A percentile compares a stretch with the other conserved stretches of the same genome.
Conservation (phyloP, 2,888 invertebrate species). For the Lissonota sp. region DNA sequence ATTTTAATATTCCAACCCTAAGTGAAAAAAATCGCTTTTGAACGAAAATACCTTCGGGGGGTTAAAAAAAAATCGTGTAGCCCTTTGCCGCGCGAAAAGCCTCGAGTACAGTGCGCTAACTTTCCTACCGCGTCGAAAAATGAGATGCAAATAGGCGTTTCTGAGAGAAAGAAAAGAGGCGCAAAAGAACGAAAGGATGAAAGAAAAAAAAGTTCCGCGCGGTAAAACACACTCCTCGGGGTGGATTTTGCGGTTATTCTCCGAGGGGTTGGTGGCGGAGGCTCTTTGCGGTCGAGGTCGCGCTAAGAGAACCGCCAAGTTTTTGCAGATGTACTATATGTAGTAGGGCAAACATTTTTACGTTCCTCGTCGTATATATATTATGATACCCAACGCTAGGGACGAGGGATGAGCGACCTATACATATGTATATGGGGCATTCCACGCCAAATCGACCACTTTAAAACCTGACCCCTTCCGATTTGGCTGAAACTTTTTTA, state of each 20-base stretch:
- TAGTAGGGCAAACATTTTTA: neutral
- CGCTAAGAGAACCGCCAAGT: neutral
- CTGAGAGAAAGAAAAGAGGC: constrained; percentile 29
- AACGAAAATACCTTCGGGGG: too few species aligned
- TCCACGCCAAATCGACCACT: too few species aligned
- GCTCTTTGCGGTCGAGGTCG: constrained; percentile 34
- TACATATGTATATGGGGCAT: too few species aligned
- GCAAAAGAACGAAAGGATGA: too few species aligned
- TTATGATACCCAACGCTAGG: constrained; percentile 57
- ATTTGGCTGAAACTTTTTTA: too few species aligned
- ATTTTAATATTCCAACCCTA: too few species aligned
- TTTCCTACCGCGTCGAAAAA: constrained; percentile 39
- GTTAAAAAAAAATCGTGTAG: too few species aligned
- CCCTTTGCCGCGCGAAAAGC: too few species aligned
- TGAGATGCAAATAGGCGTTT: constrained; percentile 62
- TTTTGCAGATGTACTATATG: too few species aligned
- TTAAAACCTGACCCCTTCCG: too few species aligned
- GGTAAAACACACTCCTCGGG: constrained; percentile 18
- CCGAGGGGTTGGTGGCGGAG: too few species aligned
- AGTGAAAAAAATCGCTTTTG: too few species aligned
- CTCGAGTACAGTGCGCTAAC: neutral
- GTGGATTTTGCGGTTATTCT: constrained; percentile 39
- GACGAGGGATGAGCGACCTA: constrained; percentile 36
- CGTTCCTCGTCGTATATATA: constrained; percentile 12
- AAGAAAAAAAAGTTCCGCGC: constrained; percentile 12